phyloP scores from a whole-genome alignment of 2,888 invertebrate species.

The Cryptus viduatorius region DNA sequence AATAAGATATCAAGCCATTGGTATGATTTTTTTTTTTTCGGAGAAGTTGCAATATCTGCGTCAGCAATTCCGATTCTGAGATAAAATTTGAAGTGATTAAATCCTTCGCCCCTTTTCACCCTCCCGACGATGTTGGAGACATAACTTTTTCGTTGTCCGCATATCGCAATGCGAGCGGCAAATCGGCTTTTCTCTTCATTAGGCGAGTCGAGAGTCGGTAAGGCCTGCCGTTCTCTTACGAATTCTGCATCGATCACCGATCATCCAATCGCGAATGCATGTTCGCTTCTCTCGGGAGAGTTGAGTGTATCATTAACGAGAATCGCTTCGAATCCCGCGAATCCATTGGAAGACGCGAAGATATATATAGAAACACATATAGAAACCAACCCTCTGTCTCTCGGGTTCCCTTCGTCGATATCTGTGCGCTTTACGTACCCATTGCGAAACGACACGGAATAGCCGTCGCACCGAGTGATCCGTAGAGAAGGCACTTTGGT shows the following conservation, averaged over 20 bases:
- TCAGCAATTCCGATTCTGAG: background rate
- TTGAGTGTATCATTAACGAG: slow-evolving; percentile 26
- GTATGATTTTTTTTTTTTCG: too few relatives aligned
- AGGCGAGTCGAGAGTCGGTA: background rate
- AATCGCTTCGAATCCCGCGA: slow-evolving; percentile 19
- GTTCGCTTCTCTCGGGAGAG: background rate
- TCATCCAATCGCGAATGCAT: slow-evolving; percentile 27
- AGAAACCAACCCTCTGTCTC: background rate
- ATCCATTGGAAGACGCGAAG: slow-evolving; percentile 8
- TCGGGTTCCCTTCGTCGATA: background rate
- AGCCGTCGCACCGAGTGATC: background rate
- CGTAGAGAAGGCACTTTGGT: slow-evolving; percentile 9
- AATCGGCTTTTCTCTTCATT: slow-evolving; percentile 23
- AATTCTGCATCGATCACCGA: slow-evolving; percentile 18
- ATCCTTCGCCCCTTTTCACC: background rate
- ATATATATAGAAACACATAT: background rate
- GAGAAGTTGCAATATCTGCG: slow-evolving; percentile 1
- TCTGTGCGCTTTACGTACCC: background rate
- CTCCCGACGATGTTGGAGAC: background rate
- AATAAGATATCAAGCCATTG: background rate
- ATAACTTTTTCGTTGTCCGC: background rate
- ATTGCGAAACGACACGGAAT: background rate
- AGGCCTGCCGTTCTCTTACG: slow-evolving; percentile 7
- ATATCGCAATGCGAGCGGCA: slow-evolving; percentile 6
- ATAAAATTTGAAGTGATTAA: background rate